Evolutionary conservation across 2,797 vertebrate genomes (phyloP), one percentile per base, ranked within the genome.

Genomic region (Periparus ater): DNA sequence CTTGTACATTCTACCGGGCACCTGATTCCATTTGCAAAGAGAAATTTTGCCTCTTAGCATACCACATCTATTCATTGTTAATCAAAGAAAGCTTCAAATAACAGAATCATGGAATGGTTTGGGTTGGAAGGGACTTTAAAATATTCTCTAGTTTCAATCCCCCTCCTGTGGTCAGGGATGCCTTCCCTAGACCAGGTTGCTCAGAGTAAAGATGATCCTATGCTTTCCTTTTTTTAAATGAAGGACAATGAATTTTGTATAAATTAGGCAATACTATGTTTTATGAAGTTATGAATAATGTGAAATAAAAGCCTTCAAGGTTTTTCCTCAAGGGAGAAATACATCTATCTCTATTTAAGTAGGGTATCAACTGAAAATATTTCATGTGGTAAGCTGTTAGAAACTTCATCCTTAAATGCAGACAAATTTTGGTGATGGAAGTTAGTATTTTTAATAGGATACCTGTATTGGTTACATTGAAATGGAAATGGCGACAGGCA

Each of bases 171-270:
- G 30, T 18, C 26, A 68, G 42, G 6, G 5, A 17, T 32, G 22
- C 2, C 8, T 68, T 67, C 22, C 47, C 15, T 47, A 34, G n/a
- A 48, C 15, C 14, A 34, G 2, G 3, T 6, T 53, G 8, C 47
- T 53, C 30, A 22, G 48, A 93, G 70, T 20, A 7, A 75, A 83
- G n/a, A n/a, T 68, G 15, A 2, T 79, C 25, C 3, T 62, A 34
- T 4, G 12, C 0, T 8, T 61, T 5, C 3, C 20, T 42, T 45
- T 36, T 25, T 44, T 4, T 2, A 21, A 30, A 82, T 5, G 3
- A 2, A 40, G 17, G 6, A n/a, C 7, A 30, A 47, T 34, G 6
- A 58, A 18, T 73, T 60, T 76, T 38, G 1, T 54, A 44, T 27
- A 48, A 87, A 40, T 53, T 48, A 48, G 6, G 6, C 3, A 55